Conservation (phyloP, 2,888 invertebrate species). For the Apocheima hispidaria region DNA sequence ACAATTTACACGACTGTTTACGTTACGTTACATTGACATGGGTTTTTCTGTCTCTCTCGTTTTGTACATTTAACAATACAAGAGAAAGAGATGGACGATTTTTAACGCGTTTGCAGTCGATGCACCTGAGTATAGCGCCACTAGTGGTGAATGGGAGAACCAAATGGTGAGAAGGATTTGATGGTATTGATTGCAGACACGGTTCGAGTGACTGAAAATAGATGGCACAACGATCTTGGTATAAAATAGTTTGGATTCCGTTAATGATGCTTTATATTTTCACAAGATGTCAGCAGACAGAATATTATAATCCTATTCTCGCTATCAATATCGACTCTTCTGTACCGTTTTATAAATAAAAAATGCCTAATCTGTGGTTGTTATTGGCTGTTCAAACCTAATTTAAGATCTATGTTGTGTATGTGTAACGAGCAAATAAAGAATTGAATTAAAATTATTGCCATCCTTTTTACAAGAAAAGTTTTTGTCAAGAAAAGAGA, state of each 20-base stretch:
- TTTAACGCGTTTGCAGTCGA: slow-evolving; percentile 51
- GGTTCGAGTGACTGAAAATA: slow-evolving; percentile 32
- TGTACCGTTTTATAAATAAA: too few relatives aligned
- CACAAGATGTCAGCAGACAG: slow-evolving; percentile 21
- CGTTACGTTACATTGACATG: slow-evolving; percentile 69
- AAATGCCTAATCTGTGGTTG: too few relatives aligned
- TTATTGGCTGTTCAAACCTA: too few relatives aligned
- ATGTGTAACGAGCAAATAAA: too few relatives aligned
- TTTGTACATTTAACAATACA: background rate
- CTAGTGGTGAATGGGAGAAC: slow-evolving; percentile 38
- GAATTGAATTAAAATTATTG: too few relatives aligned
- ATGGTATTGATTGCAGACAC: slow-evolving; percentile 44
- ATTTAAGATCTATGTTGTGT: too few relatives aligned
- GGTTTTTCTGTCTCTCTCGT: slow-evolving; percentile 55
- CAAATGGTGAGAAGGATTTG: slow-evolving; percentile 39
- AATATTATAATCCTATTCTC: too few relatives aligned
- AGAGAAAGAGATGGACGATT: slow-evolving; percentile 48
- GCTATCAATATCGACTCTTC: too few relatives aligned
- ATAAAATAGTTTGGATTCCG: background rate
- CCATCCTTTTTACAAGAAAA: too few relatives aligned
- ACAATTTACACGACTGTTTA: slow-evolving; percentile 73
- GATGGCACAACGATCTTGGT: slow-evolving; percentile 46
- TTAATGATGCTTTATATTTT: background rate
- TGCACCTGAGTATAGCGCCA: slow-evolving; percentile 41
- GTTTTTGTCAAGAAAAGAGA: too few relatives aligned